phyloP scores from a whole-genome alignment of 2,797 vertebrate species.

The Discoglossus pictus region DNA sequence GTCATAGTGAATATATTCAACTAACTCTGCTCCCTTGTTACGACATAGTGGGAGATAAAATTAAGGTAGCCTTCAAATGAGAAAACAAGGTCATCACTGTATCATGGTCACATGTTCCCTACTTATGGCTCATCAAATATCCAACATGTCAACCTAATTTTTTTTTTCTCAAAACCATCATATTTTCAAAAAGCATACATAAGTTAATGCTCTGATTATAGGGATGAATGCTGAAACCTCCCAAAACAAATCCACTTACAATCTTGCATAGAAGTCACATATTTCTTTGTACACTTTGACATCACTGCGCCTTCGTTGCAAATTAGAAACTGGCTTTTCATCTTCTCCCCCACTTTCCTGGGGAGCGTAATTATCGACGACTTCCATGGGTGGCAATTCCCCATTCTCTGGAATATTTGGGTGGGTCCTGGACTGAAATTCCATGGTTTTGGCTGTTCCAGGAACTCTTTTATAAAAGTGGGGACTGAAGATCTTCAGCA shows the following conservation, averaged over 20 bases:
- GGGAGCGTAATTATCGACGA: constrained; percentile 61
- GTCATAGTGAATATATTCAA: too few species aligned
- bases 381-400: constrained; percentile 61
- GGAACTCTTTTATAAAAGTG: constrained; percentile 45
- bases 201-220: background rate
- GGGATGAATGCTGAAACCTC: background rate
- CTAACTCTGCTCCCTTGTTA: too few species aligned
- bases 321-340: constrained; percentile 84
- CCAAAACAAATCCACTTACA: constrained; percentile 78
- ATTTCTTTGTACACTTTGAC: constrained; percentile 97
- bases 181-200: background rate
- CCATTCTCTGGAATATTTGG: constrained; percentile 82
- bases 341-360: constrained; percentile 70
- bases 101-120: too few species aligned
- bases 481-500: constrained; percentile 55
- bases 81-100: too few species aligned
- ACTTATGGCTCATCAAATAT: too few species aligned
- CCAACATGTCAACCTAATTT: too few species aligned
- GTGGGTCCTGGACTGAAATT: constrained; percentile 64
- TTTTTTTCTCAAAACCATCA: background rate
- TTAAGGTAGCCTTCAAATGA: too few species aligned
- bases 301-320: constrained; percentile 90
- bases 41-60: too few species aligned
- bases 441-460: constrained; percentile 61
- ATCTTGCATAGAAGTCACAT: constrained; percentile 96